Percentiles rank a stretch among this genome's conserved stretches.
phyloP scores from a whole-genome alignment of 2,888 invertebrate species.

The Diadegma fenestrale region DNA sequence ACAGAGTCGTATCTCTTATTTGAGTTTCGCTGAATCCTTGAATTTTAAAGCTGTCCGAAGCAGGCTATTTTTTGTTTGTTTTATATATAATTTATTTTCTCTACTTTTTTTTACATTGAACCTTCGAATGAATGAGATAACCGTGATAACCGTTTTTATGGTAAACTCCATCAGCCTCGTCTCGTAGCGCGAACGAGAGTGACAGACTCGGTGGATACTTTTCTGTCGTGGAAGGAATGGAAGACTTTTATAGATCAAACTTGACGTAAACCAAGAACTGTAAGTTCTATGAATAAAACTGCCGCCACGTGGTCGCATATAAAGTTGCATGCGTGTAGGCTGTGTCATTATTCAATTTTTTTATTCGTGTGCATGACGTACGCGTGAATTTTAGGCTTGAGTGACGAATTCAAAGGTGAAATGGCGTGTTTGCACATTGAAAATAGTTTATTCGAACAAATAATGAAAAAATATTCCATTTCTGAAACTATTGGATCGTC shows the following conservation, averaged over 20 bases:
- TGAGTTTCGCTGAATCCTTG: constrained; percentile 4
- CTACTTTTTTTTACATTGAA: constrained; percentile 1
- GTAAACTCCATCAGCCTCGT: constrained; percentile 54
- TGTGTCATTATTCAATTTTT: not conserved
- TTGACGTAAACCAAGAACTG: constrained; percentile 72
- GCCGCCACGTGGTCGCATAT: constrained; percentile 27
- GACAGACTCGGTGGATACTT: constrained; percentile 58
- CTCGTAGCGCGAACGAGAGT: constrained; percentile 64
- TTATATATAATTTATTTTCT: no score
- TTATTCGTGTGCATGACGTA: not conserved
- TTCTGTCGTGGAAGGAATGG: constrained; percentile 75
- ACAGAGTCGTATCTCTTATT: not conserved
- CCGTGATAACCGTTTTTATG: constrained; percentile 5
- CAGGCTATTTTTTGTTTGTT: not conserved
- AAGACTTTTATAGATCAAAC: constrained; percentile 79
- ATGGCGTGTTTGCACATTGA: not conserved
- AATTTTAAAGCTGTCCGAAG: constrained; percentile 12
- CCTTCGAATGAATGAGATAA: constrained; percentile 23
- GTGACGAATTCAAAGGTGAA: not conserved
- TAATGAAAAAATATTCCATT: not conserved
- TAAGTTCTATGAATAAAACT: not conserved
- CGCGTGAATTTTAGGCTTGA: not conserved
- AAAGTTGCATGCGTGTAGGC: constrained; percentile 4
- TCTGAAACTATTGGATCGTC: not conserved
- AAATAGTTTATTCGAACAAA: not conserved